These are phyloP conservation scores for Odontesthes bonariensis DNA, from an alignment of 2,113 vertebrate genomes.

Conservation along the genomic window DNA sequence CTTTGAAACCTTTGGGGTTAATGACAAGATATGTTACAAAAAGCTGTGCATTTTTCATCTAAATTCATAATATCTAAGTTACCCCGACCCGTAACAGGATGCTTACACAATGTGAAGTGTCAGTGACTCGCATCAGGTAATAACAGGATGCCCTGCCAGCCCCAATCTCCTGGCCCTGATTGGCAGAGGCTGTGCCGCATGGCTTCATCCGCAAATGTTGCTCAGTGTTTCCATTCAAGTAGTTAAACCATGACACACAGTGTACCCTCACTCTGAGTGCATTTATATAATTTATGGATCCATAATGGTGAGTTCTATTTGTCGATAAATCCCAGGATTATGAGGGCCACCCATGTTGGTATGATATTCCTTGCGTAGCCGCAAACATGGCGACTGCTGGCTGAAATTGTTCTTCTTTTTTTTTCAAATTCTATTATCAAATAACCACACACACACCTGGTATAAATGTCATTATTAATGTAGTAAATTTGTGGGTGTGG, in stretches of 20 bases:
- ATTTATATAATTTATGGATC: constrained; percentile 54
- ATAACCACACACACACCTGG: constrained; percentile 33
- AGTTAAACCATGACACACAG: constrained; percentile 22
- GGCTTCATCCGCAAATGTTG: constrained; percentile 2
- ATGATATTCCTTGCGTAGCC: neutral
- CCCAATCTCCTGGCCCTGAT: neutral
- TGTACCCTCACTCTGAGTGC: neutral
- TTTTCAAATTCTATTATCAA: constrained; percentile 20
- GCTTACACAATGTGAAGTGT: no score
- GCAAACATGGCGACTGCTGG: constrained; percentile 1
- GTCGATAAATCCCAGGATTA: constrained; percentile 12
- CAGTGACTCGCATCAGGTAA: neutral
- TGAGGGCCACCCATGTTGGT: neutral
- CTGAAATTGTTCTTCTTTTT: constrained; percentile 17
- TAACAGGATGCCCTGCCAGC: neutral
- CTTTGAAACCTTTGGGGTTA: no score
- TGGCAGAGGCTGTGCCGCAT: neutral
- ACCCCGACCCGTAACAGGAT: no score
- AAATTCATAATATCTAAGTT: neutral
- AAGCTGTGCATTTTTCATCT: neutral
- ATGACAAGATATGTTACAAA: neutral
- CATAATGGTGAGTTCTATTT: neutral
- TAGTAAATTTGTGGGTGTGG: constrained; percentile 38
- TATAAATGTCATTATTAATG: constrained; percentile 48
- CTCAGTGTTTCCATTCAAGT: constrained; percentile 54